Conservation (phyloP, 2,113 vertebrate species). For the Siniperca chuatsi region DNA sequence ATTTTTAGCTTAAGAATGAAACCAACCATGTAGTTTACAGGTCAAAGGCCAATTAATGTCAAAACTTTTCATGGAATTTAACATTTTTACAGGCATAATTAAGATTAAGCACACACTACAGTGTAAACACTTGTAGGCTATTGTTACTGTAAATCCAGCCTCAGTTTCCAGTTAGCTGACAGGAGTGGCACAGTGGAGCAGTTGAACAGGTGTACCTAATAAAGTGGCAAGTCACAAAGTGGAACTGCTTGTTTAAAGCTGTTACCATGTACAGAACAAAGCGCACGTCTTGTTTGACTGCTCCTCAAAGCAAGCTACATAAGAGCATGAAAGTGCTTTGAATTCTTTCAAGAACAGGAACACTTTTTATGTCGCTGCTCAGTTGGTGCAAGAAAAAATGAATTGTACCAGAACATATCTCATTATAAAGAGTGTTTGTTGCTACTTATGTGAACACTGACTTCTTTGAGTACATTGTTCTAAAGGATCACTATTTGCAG, state of each 20-base stretch:
- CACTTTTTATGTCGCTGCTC: neutral
- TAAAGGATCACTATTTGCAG: neutral
- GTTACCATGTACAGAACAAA: constrained; percentile 29
- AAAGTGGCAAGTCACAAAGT: constrained; percentile 9
- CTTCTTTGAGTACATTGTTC: constrained; percentile 8
- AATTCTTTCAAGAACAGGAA: constrained; percentile 47
- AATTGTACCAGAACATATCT: neutral
- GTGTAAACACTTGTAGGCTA: too few relatives aligned
- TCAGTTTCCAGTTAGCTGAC: too few relatives aligned
- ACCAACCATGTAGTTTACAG: neutral
- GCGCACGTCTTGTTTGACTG: constrained; percentile 39
- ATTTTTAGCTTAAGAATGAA: neutral
- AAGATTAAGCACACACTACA: too few relatives aligned
- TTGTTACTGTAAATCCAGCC: too few relatives aligned
- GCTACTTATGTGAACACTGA: neutral
- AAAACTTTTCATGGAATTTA: too few relatives aligned
- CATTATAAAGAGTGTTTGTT: constrained; percentile 21
- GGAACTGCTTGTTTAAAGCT: constrained; percentile 32
- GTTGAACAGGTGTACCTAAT: too few relatives aligned
- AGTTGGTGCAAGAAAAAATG: constrained; percentile 18
- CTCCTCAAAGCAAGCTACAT: constrained; percentile 37
- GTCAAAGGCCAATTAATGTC: too few relatives aligned
- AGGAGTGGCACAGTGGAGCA: too few relatives aligned
- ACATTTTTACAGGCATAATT: too few relatives aligned
- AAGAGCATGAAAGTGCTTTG: constrained; percentile 44